Percentiles rank a stretch among this genome's conserved stretches.
phyloP scores from a whole-genome alignment of 2,888 invertebrate genomes.

The Mesorhabditis belari region DNA sequence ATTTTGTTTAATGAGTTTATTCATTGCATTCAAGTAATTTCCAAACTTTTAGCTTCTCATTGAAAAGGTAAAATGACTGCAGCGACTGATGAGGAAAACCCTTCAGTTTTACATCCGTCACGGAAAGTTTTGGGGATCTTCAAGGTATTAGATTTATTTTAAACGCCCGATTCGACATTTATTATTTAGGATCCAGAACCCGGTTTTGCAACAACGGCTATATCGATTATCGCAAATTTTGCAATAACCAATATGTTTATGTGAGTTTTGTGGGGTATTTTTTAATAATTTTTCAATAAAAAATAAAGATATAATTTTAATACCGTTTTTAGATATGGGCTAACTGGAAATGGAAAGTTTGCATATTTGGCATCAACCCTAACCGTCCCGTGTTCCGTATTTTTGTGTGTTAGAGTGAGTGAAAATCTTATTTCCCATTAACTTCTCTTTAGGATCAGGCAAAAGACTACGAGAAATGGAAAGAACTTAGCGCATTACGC shows the following conservation, averaged over 20 bases:
- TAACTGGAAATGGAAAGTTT: constrained; percentile 32
- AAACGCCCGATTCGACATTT: background rate
- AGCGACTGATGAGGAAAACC: no score
- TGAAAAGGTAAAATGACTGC: no score
- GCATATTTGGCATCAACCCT: constrained; percentile 24
- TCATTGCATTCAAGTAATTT: no score
- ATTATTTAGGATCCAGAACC: constrained; percentile 33
- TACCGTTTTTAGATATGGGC: constrained; percentile 23
- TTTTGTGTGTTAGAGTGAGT: constrained; percentile 17
- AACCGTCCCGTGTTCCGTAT: constrained; percentile 33
- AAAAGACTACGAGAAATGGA: constrained; percentile 43
- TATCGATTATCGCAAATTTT: constrained; percentile 32
- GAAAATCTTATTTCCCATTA: background rate
- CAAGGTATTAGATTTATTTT: background rate
- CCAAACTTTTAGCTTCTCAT: no score
- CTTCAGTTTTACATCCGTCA: no score
- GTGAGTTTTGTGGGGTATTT: background rate
- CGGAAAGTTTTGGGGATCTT: no score
- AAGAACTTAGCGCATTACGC: constrained; percentile 29
- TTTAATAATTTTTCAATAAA: background rate
- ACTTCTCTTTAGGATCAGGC: constrained; percentile 21
- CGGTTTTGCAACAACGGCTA: constrained; percentile 32
- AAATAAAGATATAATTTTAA: no score
- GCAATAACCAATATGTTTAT: constrained; percentile 38
- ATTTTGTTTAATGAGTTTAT: no score